Conservation (phyloP, 2,888 invertebrate species). For the Ecliptopera silaceata region DNA sequence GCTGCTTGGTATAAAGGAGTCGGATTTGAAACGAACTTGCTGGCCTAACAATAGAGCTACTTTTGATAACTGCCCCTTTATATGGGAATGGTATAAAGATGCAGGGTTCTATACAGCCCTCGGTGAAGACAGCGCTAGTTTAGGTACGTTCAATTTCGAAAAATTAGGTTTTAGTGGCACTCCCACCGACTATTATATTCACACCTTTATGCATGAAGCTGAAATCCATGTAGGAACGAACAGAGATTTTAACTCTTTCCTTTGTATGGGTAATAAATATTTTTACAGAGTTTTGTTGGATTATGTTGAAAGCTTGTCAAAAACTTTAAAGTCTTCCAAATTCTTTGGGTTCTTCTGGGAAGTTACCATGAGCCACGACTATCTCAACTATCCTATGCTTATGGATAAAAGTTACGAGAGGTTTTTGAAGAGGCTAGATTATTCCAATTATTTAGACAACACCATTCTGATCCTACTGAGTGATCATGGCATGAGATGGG, state of each 20-base stretch:
- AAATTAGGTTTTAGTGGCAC: constrained; percentile 89
- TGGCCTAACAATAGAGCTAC: constrained; percentile 81
- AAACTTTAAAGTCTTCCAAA: constrained; percentile 80
- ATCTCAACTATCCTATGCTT: constrained; percentile 88
- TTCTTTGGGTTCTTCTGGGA: constrained; percentile 94
- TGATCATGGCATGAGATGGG: constrained; percentile 96
- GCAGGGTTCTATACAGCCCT: constrained; percentile 90
- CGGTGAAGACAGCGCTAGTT: constrained; percentile 91
- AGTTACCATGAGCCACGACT: constrained; percentile 92
- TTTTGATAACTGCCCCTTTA: constrained; percentile 91
- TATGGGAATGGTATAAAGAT: constrained; percentile 91
- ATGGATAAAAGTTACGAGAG: constrained; percentile 86
- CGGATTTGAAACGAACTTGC: constrained; percentile 85
- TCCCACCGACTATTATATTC: constrained; percentile 93
- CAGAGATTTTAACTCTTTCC: constrained; percentile 84
- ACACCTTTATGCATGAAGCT: constrained; percentile 87
- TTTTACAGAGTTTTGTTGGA: constrained; percentile 88
- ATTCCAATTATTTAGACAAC: constrained; percentile 82
- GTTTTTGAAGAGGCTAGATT: constrained; percentile 82
- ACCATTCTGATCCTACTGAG: constrained; percentile 90
- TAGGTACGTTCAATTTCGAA: constrained; percentile 91
- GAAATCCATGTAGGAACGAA: constrained; percentile 87
- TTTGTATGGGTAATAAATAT: constrained; percentile 88
- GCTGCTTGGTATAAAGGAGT: constrained; percentile 87
- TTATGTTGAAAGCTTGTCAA: constrained; percentile 86